Percentiles rank a stretch among this genome's conserved stretches.
phyloP scores from a whole-genome alignment of 2,888 invertebrate species.

The Melinopterus prodromus region DNA sequence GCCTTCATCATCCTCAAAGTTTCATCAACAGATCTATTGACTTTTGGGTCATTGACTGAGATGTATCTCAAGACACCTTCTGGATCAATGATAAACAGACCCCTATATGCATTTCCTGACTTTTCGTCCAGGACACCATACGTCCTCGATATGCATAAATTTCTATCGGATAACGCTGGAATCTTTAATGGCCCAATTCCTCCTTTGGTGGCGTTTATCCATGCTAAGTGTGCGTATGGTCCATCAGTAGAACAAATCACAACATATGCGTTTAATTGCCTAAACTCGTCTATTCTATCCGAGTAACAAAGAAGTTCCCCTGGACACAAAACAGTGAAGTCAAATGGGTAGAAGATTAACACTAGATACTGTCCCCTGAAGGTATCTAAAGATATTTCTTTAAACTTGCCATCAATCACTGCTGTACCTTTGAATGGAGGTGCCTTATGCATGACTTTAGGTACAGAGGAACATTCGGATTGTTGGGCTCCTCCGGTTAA shows the following conservation, averaged over 20 bases:
- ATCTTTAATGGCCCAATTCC: slow-evolving; percentile 92
- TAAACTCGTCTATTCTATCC: slow-evolving; percentile 82
- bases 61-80: slow-evolving; percentile 87
- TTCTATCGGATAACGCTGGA: slow-evolving; percentile 92
- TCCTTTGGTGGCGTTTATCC: slow-evolving; percentile 86
- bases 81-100: slow-evolving; percentile 91
- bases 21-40: slow-evolving; percentile 91
- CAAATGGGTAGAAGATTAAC: slow-evolving; percentile 84
- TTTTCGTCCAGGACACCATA: slow-evolving; percentile 92
- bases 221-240: slow-evolving; percentile 93
- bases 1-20: slow-evolving; percentile 91
- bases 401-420: slow-evolving; percentile 80
- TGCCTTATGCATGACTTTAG: slow-evolving; percentile 57
- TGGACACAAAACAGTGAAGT: slow-evolving; percentile 84
- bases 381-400: slow-evolving; percentile 74
- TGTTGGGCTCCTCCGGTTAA: not conserved
- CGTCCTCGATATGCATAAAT: slow-evolving; percentile 79
- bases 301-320: slow-evolving; percentile 97
- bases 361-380: slow-evolving; percentile 85
- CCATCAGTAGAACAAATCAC: slow-evolving; percentile 94
- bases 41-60: slow-evolving; percentile 94
- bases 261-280: slow-evolving; percentile 81
- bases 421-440: slow-evolving; percentile 79
- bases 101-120: slow-evolving; percentile 89
- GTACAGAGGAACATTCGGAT: not conserved